Evolutionary conservation across 2,113 vertebrate species (phyloP).

Genomic region (Formicarius rufipectus): DNA sequence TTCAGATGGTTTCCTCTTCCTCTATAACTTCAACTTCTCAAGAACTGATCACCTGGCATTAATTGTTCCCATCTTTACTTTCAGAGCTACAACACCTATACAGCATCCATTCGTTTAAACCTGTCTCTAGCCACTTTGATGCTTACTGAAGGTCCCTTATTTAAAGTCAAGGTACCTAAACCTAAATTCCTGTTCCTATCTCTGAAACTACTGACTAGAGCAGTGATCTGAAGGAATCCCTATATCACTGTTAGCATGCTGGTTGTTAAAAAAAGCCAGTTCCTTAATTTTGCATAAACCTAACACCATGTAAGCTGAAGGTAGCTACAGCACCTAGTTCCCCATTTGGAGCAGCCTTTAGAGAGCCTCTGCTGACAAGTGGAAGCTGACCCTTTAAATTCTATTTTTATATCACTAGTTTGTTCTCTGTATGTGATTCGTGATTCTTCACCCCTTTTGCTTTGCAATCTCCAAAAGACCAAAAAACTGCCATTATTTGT

Average conservation of each 20-base stretch:
- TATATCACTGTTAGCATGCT: not conserved
- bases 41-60: not conserved
- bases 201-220: not conserved
- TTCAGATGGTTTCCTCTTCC: not conserved
- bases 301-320: not conserved
- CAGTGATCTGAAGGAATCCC: not conserved
- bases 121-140: no score
- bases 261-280: not conserved
- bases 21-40: not conserved
- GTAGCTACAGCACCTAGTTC: not conserved
- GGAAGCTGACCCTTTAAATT: not conserved
- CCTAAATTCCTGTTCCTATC: not conserved
- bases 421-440: rapidly evolving
- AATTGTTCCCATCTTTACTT: not conserved
- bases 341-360: not conserved
- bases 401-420: not conserved
- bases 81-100: not conserved
- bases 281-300: not conserved
- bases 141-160: not conserved
- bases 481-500: not conserved
- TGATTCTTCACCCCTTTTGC: not conserved
- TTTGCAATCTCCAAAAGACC: not conserved
- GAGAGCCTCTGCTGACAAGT: not conserved
- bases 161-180: not conserved
- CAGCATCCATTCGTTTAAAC: not conserved